Base-by-base conservation (phyloP, 2,113 vertebrate genomes). In the Nestor notabilis region DNA sequence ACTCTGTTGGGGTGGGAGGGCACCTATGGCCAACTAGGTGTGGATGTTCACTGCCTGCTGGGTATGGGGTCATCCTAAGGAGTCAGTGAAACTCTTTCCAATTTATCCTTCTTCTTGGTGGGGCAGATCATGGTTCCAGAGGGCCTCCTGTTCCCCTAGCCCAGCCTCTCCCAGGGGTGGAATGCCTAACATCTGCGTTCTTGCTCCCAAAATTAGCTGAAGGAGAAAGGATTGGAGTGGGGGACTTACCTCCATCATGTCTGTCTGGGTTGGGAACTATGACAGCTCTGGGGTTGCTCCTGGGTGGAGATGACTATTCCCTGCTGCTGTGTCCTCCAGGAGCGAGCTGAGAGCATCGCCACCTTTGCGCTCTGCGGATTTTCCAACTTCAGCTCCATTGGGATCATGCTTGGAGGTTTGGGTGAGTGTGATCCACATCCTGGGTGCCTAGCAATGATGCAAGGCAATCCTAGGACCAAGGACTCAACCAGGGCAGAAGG, bases 351-450 rank as follows among this genome's bases (percentile, higher is more conserved):
- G 97, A 97, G 87, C 88, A 99, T 99, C 63, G 78, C 98, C 4
- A 99, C 99, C 1, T 99, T 98, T 31, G 99, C 99, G 8, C 98
- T 99, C 64, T 99, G 99, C 37, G 99, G 99, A 53, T 99, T 99
- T 9, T 99, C 99, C 94, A 99, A 99, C 97, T 88, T 99, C 84
- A 99, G 99, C 95, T 99, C 99, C 70, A 97, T 99, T 6, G 99
- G 99, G 29, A 99, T 99, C 96, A 97, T 98, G 97, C 98, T 99
- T 56, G 99, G 99, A 96, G 98, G 98, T 87, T 97, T 99, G 35
- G 93, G 99, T 99, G 97, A 99, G 99, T 97, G 29, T 37, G 17
- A 52, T 17, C 11, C 4, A 1, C 0, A 0, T 35, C 21, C 31
- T 43, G 21, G 5, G 13, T 49, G 15, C n/a, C 37, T 49, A 61